These are phyloP conservation scores for Zosterops pallidus DNA, from an alignment of 2,113 vertebrate species.

Conservation along the genomic window DNA sequence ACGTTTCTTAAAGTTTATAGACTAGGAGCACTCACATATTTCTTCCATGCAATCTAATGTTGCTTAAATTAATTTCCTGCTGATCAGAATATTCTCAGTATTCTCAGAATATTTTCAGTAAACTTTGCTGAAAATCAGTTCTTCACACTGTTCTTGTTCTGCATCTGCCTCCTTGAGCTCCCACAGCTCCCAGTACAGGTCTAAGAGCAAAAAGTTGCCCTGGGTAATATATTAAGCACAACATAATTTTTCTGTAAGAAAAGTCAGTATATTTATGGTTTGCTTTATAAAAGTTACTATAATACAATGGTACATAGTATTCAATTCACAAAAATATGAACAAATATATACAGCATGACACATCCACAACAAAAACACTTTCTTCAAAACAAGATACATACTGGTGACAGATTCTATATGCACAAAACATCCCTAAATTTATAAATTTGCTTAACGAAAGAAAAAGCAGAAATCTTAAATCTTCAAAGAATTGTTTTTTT, in stretches of 20 bases:
- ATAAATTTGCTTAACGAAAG: constrained; percentile 66
- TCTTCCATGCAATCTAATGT: not conserved
- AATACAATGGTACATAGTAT: constrained; percentile 92
- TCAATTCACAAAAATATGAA: constrained; percentile 93
- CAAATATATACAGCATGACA: constrained; percentile 89
- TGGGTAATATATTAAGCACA: constrained; percentile 47
- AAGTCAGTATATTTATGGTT: constrained; percentile 92
- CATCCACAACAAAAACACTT: constrained; percentile 85
- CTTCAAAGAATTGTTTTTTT: constrained; percentile 63
- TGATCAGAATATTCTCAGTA: not conserved
- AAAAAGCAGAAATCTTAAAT: constrained; percentile 69
- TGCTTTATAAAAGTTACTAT: constrained; percentile 95
- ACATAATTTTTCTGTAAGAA: constrained; percentile 81
- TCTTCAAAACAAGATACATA: constrained; percentile 82
- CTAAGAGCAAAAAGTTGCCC: not conserved
- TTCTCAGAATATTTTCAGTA: not conserved
- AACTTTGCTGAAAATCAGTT: not conserved
- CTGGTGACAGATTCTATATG: constrained; percentile 76
- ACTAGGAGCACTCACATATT: not conserved
- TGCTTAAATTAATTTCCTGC: not conserved
- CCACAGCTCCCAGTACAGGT: not conserved
- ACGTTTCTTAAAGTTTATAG: not conserved
- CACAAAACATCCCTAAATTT: constrained; percentile 77
- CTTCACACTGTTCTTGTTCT: not conserved
- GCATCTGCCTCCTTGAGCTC: not conserved